phyloP scores from a whole-genome alignment of 2,888 invertebrate species.

The Aphodius granarius region DNA sequence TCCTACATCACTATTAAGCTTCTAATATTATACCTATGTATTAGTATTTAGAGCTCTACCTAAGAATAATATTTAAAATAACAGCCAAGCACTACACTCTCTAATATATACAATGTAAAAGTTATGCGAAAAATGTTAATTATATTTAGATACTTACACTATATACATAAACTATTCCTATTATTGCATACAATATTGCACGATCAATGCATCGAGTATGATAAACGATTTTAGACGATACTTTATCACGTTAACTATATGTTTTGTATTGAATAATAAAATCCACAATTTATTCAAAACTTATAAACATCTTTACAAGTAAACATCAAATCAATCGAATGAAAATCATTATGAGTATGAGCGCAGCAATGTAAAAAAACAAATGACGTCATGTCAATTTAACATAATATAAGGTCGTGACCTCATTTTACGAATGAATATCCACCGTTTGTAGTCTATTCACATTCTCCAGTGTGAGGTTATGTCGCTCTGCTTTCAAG shows the following conservation, averaged over 20 bases:
- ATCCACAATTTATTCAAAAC: too few relatives aligned
- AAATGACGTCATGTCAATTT: neutral
- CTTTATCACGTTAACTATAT: neutral
- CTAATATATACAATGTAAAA: neutral
- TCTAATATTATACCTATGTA: neutral
- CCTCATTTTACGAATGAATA: slow-evolving; percentile 5
- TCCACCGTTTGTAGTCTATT: slow-evolving; percentile 6
- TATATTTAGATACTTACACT: neutral
- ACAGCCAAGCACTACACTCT: neutral
- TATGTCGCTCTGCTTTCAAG: slow-evolving; percentile 27
- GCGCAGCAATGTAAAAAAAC: neutral
- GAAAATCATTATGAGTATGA: neutral
- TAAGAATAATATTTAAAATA: neutral
- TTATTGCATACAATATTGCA: neutral
- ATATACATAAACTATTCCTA: neutral
- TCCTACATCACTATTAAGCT: neutral
- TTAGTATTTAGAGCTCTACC: neutral
- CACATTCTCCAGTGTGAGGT: neutral
- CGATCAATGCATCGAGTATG: neutral
- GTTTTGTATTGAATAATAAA: neutral
- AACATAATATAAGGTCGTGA: neutral
- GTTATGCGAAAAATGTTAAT: neutral
- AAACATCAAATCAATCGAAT: neutral
- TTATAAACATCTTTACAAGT: too few relatives aligned
- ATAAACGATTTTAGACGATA: too few relatives aligned